phyloP scores from a whole-genome alignment of 1,140 invertebrate genomes.

The Plodia interpunctella region DNA sequence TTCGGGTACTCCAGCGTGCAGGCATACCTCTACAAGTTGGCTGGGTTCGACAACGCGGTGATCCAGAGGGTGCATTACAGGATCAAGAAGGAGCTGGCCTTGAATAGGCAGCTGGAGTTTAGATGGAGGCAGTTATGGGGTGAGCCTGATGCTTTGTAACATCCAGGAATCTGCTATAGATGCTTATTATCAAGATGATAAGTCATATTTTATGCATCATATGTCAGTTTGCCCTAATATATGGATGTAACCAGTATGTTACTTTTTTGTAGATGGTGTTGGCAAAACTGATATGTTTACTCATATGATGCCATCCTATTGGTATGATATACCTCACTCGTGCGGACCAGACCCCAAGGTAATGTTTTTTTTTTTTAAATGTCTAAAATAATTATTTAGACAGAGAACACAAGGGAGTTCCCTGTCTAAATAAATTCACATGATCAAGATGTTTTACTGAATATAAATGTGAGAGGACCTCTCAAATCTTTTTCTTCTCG shows the following conservation, averaged over 20 bases:
- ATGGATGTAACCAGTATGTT: no score
- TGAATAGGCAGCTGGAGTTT: slow-evolving; percentile 85
- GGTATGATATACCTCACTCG: slow-evolving; percentile 98
- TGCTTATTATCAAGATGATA: no score
- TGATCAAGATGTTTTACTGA: no score
- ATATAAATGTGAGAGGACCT: no score
- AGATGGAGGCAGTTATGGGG: slow-evolving; percentile 97
- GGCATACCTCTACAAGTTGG: slow-evolving; percentile 91
- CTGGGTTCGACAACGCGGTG: slow-evolving; percentile 91
- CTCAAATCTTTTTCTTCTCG: no score
- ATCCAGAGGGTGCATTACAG: slow-evolving; percentile 97
- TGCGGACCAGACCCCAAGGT: slow-evolving; percentile 97
- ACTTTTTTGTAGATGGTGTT: slow-evolving; percentile 78
- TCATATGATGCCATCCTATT: slow-evolving; percentile 99
- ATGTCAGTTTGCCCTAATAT: no score
- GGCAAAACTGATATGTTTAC: slow-evolving; percentile 92
- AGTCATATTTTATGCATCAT: no score
- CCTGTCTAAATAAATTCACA: no score
- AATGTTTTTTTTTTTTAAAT: no score
- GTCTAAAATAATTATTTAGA: no score
- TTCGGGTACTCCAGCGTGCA: slow-evolving; percentile 95
- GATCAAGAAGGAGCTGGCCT: slow-evolving; percentile 94
- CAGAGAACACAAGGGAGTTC: no score
- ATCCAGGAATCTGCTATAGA: no score
- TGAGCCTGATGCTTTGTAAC: slow-evolving; percentile 35